Conservation (phyloP, 92 coral and sea anemone genomes). For the Virgularia gustaviana region DNA sequence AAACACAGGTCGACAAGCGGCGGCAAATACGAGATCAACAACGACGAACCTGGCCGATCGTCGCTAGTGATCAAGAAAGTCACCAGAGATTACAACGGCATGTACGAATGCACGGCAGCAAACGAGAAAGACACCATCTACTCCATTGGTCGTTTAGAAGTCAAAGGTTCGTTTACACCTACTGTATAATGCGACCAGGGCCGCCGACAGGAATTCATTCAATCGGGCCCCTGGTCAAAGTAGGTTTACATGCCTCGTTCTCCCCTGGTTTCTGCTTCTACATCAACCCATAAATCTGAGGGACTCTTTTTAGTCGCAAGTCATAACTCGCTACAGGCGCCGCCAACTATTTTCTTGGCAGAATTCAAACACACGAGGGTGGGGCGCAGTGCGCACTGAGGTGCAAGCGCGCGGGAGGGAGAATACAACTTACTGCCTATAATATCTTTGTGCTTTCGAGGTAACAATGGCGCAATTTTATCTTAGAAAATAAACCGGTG, state of each 20-base stretch:
- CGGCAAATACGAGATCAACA: neutral
- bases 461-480: neutral
- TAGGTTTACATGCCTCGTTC: neutral
- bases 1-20: too few species aligned
- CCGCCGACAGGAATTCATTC: neutral
- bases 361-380: too few species aligned
- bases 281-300: too few species aligned
- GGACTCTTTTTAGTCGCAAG: too few species aligned
- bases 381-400: too few species aligned
- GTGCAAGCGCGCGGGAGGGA: too few species aligned
- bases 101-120: conserved; percentile 24
- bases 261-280: too few species aligned
- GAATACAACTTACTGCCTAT: too few species aligned
- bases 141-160: conserved; percentile 5
- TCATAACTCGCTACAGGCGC: too few species aligned
- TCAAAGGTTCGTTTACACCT: conserved; percentile 8
- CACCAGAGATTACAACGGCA: neutral
- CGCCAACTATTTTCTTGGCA: too few species aligned
- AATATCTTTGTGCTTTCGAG: too few species aligned
- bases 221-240: neutral
- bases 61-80: neutral
- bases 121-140: conserved; percentile 7
- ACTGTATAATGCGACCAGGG: neutral
- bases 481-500: conserved; percentile 6
- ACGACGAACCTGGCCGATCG: neutral